Conservation (phyloP, 2,113 vertebrate species). For the Anthoscopus minutus region DNA sequence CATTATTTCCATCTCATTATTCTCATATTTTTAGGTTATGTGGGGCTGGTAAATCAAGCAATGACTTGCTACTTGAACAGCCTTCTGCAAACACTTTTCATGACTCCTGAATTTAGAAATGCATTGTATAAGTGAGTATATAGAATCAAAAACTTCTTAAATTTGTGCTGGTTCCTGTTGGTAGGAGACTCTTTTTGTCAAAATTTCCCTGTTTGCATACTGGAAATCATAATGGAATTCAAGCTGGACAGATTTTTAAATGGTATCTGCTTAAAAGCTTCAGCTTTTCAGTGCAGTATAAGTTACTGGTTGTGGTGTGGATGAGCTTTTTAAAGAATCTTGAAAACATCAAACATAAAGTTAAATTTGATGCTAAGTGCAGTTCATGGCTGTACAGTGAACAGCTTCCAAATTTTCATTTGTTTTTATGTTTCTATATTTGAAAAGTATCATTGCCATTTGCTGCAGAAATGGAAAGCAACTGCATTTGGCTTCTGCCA, state of each 20-base stretch:
- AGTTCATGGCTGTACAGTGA: background rate
- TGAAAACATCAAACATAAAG: background rate
- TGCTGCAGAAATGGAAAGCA: background rate
- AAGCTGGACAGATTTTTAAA: background rate
- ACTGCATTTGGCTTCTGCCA: background rate
- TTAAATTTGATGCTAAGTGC: background rate
- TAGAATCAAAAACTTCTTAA: background rate
- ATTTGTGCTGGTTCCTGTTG: background rate
- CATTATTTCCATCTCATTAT: background rate
- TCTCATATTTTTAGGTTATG: slow-evolving; percentile 81
- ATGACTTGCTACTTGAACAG: slow-evolving; percentile 99
- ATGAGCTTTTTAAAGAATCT: background rate
- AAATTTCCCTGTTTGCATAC: background rate
- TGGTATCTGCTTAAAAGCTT: background rate
- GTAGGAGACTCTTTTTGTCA: background rate
- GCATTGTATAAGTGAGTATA: slow-evolving; percentile 95
- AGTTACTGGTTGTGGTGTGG: background rate
- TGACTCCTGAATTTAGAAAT: slow-evolving; percentile 99
- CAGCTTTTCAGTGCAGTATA: background rate
- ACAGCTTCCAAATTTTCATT: background rate
- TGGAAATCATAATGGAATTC: background rate
- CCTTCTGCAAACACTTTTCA: slow-evolving; percentile 95
- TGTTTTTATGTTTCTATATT: background rate
- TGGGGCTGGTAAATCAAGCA: slow-evolving; percentile 97
- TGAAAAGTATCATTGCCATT: background rate